Conservation (phyloP, 2,113 vertebrate species). For the Vulpes vulpes region DNA sequence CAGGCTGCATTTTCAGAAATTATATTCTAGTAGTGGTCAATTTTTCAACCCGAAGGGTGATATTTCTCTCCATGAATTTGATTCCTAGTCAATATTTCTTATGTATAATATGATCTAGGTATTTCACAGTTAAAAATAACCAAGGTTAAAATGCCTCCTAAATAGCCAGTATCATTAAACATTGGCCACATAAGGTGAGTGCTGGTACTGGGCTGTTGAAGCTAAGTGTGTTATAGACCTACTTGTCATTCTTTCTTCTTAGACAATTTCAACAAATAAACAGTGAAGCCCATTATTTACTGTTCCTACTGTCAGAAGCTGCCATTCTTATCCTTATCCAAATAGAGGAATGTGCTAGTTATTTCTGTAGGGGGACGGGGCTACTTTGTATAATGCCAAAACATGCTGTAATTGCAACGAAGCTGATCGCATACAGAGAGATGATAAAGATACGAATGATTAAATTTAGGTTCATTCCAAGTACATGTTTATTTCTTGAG, state of each 20-base stretch:
- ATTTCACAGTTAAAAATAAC: constrained; percentile 74
- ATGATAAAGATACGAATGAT: not conserved
- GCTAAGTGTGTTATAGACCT: not conserved
- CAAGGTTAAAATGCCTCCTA: constrained; percentile 67
- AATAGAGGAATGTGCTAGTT: not conserved
- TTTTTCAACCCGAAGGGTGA: constrained; percentile 71
- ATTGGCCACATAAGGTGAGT: not conserved
- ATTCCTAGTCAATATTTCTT: constrained; percentile 73
- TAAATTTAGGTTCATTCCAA: not conserved
- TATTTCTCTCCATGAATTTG: constrained; percentile 78
- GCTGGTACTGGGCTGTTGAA: not conserved
- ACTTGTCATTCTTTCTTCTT: constrained; percentile 30
- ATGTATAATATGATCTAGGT: constrained; percentile 61
- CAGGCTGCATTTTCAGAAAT: constrained; percentile 74
- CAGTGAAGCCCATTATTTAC: constrained; percentile 32
- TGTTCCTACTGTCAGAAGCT: not conserved
- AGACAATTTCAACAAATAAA: constrained; percentile 51
- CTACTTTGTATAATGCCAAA: not conserved
- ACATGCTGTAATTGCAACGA: not conserved
- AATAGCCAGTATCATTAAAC: constrained; percentile 53
- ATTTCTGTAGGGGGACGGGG: not conserved
- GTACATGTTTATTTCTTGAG: not conserved
- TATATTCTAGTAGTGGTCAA: constrained; percentile 77
- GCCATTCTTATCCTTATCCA: not conserved
- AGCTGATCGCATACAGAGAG: not conserved